Evolutionary conservation across 2,888 invertebrate species (phyloP), one percentile per base, ranked within the genome.

Genomic region (Neoaliturus tenellus): DNA sequence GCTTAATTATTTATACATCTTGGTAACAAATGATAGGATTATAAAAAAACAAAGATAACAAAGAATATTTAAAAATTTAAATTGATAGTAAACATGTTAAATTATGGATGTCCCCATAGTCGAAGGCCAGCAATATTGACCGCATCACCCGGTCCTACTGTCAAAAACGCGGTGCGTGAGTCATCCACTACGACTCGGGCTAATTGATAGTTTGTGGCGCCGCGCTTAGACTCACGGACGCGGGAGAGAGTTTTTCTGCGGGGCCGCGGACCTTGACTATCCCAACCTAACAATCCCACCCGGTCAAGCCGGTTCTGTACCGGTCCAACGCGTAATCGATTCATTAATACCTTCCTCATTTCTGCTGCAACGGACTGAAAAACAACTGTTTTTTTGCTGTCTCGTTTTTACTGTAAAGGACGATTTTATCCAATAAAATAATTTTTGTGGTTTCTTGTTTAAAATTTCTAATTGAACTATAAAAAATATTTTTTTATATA

Each of bases 341-440:
- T 71, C 39, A 41, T 71, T 35, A 23, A 20, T 41, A n/a, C 39
- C 39, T 71, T 71, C 39, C 71, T 71, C 71, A 71, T 71, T 71
- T 71, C 35, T 71, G 39, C 23, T 28, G 0, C 62, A 4, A 14
- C 44, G 6, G 31, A 23, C 20, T 2, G 51, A 23, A 51, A 51
- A 51, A 44, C 35, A 35, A 35, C 44, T 14, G 44, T 44, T 44
- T 6, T n/a, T n/a, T n/a, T n/a, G n/a, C n/a, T n/a, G n/a, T n/a
- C n/a, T n/a, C n/a, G n/a, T n/a, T n/a, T n/a, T n/a, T n/a, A n/a
- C n/a, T n/a, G n/a, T n/a, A n/a, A n/a, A n/a, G n/a, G n/a, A n/a
- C n/a, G n/a, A n/a, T n/a, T n/a, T n/a, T n/a, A n/a, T n/a, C n/a
- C n/a, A n/a, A n/a, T n/a, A n/a, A n/a, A n/a, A n/a, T n/a, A n/a